Evolutionary conservation across 2,113 vertebrate species (phyloP).

Genomic region (Lepus europaeus): DNA sequence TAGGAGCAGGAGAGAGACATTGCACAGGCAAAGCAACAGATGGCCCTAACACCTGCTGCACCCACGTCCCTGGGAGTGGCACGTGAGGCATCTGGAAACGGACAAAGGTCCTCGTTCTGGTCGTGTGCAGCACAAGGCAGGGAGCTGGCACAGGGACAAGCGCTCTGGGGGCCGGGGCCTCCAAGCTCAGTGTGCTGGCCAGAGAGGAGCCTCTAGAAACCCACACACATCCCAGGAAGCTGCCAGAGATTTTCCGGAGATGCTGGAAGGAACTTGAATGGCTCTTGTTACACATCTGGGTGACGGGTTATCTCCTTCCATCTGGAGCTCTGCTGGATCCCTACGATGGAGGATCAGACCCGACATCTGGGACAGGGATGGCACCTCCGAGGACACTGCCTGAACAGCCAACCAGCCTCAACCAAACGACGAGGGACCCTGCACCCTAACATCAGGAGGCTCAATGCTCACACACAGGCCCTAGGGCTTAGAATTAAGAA

Average conservation of each 20-base stretch:
- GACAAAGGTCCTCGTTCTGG: background rate
- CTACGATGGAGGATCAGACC: background rate
- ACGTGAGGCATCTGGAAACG: too few relatives aligned
- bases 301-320: background rate
- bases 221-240: background rate
- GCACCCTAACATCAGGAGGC: background rate
- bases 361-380: too few relatives aligned
- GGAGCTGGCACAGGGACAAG: background rate
- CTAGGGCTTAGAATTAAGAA: background rate
- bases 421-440: background rate
- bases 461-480: background rate
- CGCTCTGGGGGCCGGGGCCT: background rate
- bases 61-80: background rate
- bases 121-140: background rate
- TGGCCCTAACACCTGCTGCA: background rate
- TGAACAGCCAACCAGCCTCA: background rate
- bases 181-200: background rate
- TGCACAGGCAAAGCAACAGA: background rate
- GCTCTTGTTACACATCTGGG: background rate
- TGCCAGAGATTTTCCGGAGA: background rate
- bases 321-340: background rate
- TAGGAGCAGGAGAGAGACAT: background rate
- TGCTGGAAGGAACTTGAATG: background rate
- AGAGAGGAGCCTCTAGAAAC: background rate
- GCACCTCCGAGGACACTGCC: background rate